phyloP scores from a whole-genome alignment of 2,113 vertebrate genomes.

The Orthochromis indermauri region DNA sequence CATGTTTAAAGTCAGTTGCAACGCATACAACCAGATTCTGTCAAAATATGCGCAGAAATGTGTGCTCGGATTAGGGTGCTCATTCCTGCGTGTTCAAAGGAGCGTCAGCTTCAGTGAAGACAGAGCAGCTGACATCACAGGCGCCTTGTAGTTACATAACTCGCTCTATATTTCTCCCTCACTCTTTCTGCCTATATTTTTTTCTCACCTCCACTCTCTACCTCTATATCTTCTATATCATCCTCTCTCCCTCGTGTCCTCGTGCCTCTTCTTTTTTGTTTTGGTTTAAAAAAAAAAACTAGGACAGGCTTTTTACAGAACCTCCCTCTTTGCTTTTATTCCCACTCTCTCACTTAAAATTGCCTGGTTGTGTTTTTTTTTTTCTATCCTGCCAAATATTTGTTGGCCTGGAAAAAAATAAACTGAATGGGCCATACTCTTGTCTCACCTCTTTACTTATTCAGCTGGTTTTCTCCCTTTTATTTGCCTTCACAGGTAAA shows the following conservation, averaged over 20 bases:
- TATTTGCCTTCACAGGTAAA: neutral
- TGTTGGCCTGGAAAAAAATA: constrained; percentile 5
- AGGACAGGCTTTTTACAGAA: constrained; percentile 20
- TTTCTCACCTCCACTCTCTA: constrained; percentile 12
- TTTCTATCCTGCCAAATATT: constrained; percentile 33
- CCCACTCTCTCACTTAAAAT: neutral
- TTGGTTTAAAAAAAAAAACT: constrained; percentile 16
- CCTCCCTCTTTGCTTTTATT: constrained; percentile 25
- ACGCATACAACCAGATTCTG: constrained; percentile 11
- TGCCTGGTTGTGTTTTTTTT: neutral
- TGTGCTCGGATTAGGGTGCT: neutral
- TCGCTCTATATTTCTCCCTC: constrained; percentile 11
- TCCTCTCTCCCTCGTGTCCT: neutral
- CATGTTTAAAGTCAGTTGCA: constrained; percentile 12
- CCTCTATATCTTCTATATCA: neutral
- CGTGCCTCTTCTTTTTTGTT: constrained; percentile 20
- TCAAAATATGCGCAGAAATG: constrained; percentile 9
- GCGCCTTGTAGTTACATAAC: constrained; percentile 46
- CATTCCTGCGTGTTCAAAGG: constrained; percentile 39
- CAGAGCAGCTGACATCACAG: constrained; percentile 45
- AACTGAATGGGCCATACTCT: neutral
- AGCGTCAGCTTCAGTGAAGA: constrained; percentile 19
- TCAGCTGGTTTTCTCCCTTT: neutral
- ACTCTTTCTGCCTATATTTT: neutral
- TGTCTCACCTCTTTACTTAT: neutral